These are phyloP conservation scores for Chunga burmeisteri DNA, from an alignment of 2,113 vertebrate species.

Conservation along the genomic window DNA sequence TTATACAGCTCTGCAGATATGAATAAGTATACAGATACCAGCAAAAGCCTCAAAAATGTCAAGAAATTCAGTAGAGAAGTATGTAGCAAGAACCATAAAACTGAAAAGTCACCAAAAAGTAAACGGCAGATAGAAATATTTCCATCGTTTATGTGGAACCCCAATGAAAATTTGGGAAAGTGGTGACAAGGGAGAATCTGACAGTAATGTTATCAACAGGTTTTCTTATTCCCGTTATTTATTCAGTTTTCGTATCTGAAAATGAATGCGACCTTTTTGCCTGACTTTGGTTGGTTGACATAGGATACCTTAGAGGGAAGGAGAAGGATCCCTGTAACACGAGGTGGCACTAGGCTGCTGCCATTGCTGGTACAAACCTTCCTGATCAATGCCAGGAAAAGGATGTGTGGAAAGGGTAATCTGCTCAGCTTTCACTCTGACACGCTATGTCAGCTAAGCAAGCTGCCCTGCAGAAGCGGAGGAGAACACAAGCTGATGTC, in stretches of 20 bases:
- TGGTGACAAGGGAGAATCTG: not conserved
- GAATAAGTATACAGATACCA: not conserved
- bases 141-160: accelerated
- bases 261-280: not conserved
- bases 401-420: not conserved
- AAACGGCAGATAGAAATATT: not conserved
- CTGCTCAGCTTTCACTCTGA: not conserved
- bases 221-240: not conserved
- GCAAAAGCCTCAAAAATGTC: not conserved
- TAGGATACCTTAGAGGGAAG: not conserved
- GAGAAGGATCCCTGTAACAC: not conserved
- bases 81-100: not conserved
- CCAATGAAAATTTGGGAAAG: not conserved
- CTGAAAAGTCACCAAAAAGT: not conserved
- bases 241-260: not conserved
- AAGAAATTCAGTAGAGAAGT: not conserved
- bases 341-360: not conserved
- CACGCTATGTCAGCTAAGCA: not conserved
- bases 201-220: not conserved
- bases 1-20: not conserved
- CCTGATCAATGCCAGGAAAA: not conserved
- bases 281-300: not conserved
- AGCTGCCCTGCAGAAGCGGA: not conserved
- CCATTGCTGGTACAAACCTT: not conserved
- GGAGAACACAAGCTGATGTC: not conserved